Base-by-base conservation (phyloP, 2,113 vertebrate species). In the Oryctolagus cuniculus region DNA sequence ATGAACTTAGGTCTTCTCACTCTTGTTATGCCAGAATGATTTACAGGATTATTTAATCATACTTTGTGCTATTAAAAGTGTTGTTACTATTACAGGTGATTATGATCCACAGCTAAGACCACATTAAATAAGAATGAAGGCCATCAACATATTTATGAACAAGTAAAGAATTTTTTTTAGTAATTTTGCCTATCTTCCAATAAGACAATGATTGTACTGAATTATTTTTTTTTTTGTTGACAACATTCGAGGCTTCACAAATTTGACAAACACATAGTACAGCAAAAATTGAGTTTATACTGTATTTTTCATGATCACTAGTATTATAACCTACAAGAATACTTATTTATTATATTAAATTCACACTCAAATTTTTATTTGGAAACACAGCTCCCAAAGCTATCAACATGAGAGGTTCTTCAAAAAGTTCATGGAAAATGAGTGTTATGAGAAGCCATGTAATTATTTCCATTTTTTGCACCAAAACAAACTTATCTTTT, bases 281-380 rank as follows among this genome's bases (percentile, higher is more conserved):
- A 49, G 51, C 19, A 78, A 44, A 91, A 91, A 51, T 3, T 66
- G 29, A 58, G 3, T 55, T 64, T 87, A 55, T 27, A 11, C 55
- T 91, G 0, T 34, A 77, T 89, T 90, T 93, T 88, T 91, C 25
- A 95, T 72, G 63, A 77, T 58, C 6, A 4, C 64, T 66, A 84
- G 34, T 80, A 55, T 86, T 89, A 29, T 7, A 86, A 5, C 13
- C 27, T 72, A 31, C 10, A 85, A 55, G 17, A 78, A 31, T 77
- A 80, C 67, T 72, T 67, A 86, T 51, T 89, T 79, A n/a, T 73
- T 75, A 77, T 82, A 74, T 92, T 55, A 83, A 87, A 51, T 82
- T 64, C 13, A 61, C 12, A 64, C 25, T 78, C 22, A 80, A n/a
- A 49, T 83, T 38, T 75, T 77, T 84, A 74, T 72, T 72, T 87